Conservation (phyloP, 2,888 invertebrate species). For the Tipula helvola region DNA sequence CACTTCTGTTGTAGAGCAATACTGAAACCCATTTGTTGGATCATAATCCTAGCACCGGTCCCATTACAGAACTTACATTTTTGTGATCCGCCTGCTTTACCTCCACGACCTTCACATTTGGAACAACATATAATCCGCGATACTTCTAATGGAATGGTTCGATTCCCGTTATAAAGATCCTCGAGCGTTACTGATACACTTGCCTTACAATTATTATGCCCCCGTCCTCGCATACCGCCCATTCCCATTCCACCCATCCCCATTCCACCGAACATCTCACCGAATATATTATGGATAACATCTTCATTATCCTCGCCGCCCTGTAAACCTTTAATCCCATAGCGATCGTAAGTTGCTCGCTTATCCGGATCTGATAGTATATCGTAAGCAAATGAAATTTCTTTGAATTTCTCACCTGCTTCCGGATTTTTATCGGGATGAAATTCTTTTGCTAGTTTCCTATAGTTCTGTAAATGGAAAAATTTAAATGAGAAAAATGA, state of each 20-base stretch:
- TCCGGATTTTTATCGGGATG: constrained; percentile 88
- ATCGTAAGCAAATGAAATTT: constrained; percentile 92
- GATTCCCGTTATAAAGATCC: constrained; percentile 84
- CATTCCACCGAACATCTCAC: constrained; percentile 58
- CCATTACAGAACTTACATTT: constrained; percentile 66
- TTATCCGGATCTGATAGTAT: constrained; percentile 82
- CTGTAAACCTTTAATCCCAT: constrained; percentile 78
- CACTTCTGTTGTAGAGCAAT: constrained; percentile 47
- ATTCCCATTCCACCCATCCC: constrained; percentile 36
- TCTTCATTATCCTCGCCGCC: constrained; percentile 49
- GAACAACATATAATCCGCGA: constrained; percentile 26
- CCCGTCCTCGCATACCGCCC: constrained; percentile 40
- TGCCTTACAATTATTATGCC: constrained; percentile 35
- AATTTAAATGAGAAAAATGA: neutral
- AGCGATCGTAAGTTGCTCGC: constrained; percentile 70
- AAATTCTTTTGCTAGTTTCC: constrained; percentile 84
- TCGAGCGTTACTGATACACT: constrained; percentile 76
- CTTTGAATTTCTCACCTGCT: constrained; percentile 88
- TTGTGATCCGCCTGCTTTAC: constrained; percentile 52
- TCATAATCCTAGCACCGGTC: constrained; percentile 59
- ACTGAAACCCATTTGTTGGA: constrained; percentile 40
- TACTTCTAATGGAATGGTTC: constrained; percentile 37
- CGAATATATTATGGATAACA: constrained; percentile 51
- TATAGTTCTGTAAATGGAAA: constrained; percentile 57
- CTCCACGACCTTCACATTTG: constrained; percentile 40